Base-by-base conservation (phyloP, 2,113 vertebrate genomes). In the Choloepus hoffmanni region DNA sequence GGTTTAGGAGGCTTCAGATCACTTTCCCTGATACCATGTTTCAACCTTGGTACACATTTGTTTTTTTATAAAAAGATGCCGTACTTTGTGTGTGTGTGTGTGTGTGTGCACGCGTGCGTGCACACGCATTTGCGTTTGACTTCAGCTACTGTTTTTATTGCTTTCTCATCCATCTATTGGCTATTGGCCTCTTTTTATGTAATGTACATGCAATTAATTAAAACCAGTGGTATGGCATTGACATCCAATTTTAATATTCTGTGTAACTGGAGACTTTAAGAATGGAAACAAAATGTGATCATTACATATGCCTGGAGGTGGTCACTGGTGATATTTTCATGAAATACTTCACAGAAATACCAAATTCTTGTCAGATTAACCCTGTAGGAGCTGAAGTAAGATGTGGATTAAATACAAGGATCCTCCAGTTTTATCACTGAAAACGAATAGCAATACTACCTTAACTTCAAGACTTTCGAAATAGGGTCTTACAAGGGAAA, bases 121-220 rank as follows among this genome's bases (percentile, higher is more conserved):
- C 78, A 40, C 81, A n/a, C 62, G 40, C 79, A 13, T 65, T 30
- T 83, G 70, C 78, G 48, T 74, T 95, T 78, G 86, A 48, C 86
- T 83, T 68, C 26, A 76, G 67, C 62, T 83, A 72, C 24, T 92
- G 58, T 85, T 87, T 92, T 72, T 40, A 55, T 67, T 79, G 84
- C 70, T 84, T 96, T 92, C 43, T 87, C 82, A 92, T 78, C 16
- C 67, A 73, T 84, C 58, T 78, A 7, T 92, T 92, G 76, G 15
- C 65, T 43, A 11, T 40, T 73, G 55, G 45, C 72, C 82, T 92
- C 23, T 13, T 53, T 95, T 96, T 82, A 72, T 48, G 28, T 84
- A 40, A 87, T 45, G 36, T 28, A 68, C 55, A 53, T 89, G 74
- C 79, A 93, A 74, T 74, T 89, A 92, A 92, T 84, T 95, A 90